Conservation (phyloP, 2,888 invertebrate genomes). For the Parasteatoda lunata region DNA sequence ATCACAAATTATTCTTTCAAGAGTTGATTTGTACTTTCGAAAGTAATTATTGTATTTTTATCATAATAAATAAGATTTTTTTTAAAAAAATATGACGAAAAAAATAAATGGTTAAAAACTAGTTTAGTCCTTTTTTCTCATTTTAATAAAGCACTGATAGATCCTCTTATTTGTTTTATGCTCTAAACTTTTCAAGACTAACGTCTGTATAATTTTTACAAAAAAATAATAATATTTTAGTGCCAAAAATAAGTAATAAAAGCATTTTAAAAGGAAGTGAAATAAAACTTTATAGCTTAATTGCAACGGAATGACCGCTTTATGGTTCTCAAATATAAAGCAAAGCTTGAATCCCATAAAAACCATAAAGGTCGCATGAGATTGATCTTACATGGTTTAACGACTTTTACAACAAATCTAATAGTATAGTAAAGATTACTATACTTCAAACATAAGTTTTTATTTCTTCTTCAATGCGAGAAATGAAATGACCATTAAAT, state of each 20-base stretch:
- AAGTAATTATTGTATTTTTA: too few species aligned
- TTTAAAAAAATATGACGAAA: too few species aligned
- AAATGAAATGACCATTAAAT: background rate
- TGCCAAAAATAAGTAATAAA: background rate
- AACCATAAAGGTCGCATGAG: background rate
- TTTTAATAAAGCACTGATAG: too few species aligned
- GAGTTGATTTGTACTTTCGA: too few species aligned
- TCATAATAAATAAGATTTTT: too few species aligned
- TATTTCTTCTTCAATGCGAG: background rate
- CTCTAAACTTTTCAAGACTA: too few species aligned
- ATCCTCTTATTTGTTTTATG: too few species aligned
- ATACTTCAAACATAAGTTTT: slow-evolving; percentile 1
- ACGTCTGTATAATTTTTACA: too few species aligned
- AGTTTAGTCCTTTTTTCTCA: too few species aligned
- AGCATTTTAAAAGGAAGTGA: slow-evolving; percentile 3
- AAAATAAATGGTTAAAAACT: too few species aligned
- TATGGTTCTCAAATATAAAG: slow-evolving; percentile 2
- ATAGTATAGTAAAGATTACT: slow-evolving; percentile 5
- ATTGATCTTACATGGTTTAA: slow-evolving; percentile 3
- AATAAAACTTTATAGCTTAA: slow-evolving; percentile 5
- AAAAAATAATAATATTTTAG: background rate
- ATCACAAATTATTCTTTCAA: too few species aligned
- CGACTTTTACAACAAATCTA: slow-evolving; percentile 1
- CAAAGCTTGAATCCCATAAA: background rate
- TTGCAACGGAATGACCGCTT: slow-evolving; percentile 2